A percentile compares a stretch with the other conserved stretches of the same genome.
Evolutionary conservation across 2,888 invertebrate species (phyloP).

Genomic region (Dynastes maya): DNA sequence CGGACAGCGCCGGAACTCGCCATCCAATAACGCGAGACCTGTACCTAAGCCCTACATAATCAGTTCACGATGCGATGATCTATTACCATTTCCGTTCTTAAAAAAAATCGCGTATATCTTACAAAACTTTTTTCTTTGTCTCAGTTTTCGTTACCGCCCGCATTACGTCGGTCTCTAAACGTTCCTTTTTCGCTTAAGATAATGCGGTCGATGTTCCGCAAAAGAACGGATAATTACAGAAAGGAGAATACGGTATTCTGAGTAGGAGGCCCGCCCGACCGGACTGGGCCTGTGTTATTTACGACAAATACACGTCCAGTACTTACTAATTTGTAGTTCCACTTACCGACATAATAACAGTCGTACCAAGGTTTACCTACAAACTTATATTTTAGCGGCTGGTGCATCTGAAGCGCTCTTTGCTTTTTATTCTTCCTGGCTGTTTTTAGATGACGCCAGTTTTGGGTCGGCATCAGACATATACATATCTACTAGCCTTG

Average conservation of each 20-base stretch:
- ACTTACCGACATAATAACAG: slow-evolving; percentile 61
- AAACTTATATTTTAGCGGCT: slow-evolving; percentile 57
- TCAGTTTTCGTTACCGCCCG: slow-evolving; percentile 16
- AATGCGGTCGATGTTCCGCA: slow-evolving; percentile 40
- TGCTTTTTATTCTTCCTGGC: not conserved
- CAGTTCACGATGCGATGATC: too few species aligned
- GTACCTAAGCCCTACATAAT: too few species aligned
- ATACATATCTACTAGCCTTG: not conserved
- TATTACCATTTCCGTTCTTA: too few species aligned
- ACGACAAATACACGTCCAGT: slow-evolving; percentile 52
- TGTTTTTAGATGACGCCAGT: slow-evolving; percentile 35
- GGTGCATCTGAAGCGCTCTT: slow-evolving; percentile 25
- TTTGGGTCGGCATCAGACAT: slow-evolving; percentile 33
- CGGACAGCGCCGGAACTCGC: too few species aligned
- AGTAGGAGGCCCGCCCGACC: slow-evolving; percentile 40
- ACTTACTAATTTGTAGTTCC: slow-evolving; percentile 61
- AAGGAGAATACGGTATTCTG: slow-evolving; percentile 43
- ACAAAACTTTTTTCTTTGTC: not conserved
- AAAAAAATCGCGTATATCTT: too few species aligned
- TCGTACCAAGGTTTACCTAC: slow-evolving; percentile 61
- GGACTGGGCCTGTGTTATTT: slow-evolving; percentile 52
- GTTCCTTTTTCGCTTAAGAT: slow-evolving; percentile 1
- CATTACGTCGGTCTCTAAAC: not conserved
- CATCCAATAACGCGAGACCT: too few species aligned
- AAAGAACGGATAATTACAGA: slow-evolving; percentile 46